phyloP scores from a whole-genome alignment of 2,888 invertebrate species.

The Cremastinae sp. region DNA sequence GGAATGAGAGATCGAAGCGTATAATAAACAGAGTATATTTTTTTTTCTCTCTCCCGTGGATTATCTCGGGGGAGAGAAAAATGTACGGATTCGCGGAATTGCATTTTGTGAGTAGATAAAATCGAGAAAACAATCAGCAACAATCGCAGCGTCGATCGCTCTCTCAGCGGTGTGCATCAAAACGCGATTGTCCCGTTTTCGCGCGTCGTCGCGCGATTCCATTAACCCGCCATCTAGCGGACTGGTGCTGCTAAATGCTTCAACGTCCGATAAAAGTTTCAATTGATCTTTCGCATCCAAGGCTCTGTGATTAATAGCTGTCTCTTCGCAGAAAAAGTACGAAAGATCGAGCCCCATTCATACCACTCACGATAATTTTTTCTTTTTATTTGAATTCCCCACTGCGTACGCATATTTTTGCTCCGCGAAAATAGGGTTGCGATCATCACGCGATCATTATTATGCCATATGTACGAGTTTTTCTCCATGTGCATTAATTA shows the following conservation, averaged over 20 bases:
- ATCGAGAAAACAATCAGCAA: conserved; percentile 46
- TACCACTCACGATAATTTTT: too few species aligned
- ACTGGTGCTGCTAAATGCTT: conserved; percentile 20
- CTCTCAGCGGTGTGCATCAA: neutral
- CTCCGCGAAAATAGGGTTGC: conserved; percentile 30
- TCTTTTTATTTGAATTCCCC: too few species aligned
- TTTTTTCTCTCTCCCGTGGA: too few species aligned
- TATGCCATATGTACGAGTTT: conserved; percentile 51
- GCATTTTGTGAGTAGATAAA: conserved; percentile 44
- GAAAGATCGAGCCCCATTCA: conserved; percentile 30
- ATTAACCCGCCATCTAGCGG: neutral
- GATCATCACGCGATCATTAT: conserved; percentile 51
- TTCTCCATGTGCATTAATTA: neutral
- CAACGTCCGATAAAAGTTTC: conserved; percentile 57
- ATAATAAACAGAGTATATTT: too few species aligned
- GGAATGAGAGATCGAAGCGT: too few species aligned
- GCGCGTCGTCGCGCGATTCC: conserved; percentile 15
- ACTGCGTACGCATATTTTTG: conserved; percentile 8
- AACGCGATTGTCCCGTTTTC: neutral
- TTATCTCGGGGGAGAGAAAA: conserved; percentile 22
- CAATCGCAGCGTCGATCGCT: conserved; percentile 47
- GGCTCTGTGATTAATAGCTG: conserved; percentile 47
- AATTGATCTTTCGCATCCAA: conserved; percentile 47
- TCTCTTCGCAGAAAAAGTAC: conserved; percentile 3
- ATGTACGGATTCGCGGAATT: conserved; percentile 14